Conservation (phyloP, 2,113 vertebrate genomes). For the mouse (Mus musculus) region DNA sequence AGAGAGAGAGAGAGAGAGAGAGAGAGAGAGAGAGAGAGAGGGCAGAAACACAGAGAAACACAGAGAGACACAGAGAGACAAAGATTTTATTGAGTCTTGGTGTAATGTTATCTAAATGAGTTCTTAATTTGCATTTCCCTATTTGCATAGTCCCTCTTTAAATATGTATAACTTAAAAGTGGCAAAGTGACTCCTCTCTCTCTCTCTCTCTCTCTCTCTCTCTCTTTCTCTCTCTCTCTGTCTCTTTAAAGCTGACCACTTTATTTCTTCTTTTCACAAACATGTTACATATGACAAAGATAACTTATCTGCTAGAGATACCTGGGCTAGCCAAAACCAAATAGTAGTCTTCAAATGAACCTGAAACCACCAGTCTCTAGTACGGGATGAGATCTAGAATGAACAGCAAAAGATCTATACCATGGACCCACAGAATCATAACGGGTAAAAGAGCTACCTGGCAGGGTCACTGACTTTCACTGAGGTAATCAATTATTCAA, state of each 20-base stretch:
- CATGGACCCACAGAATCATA: neutral
- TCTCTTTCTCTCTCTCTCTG: too few relatives aligned
- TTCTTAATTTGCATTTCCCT: neutral
- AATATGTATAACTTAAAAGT: neutral
- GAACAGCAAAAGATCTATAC: neutral
- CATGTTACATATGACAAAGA: neutral
- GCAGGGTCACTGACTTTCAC: neutral
- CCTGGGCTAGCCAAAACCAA: neutral
- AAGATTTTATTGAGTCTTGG: neutral
- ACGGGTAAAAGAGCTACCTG: neutral
- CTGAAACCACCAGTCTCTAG: neutral
- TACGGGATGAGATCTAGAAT: neutral
- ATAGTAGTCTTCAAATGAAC: neutral
- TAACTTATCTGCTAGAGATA: neutral
- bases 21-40: neutral
- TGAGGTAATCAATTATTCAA: neutral
- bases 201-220: neutral
- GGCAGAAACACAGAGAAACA: neutral
- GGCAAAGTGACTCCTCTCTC: neutral
- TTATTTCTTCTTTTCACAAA: neutral
- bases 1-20: neutral
- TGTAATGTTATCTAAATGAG: neutral
- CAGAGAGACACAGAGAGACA: neutral
- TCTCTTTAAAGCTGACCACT: neutral
- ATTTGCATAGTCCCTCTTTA: neutral